Base-by-base conservation (phyloP, 2,797 vertebrate genomes). In the Cheirogaleus major region DNA sequence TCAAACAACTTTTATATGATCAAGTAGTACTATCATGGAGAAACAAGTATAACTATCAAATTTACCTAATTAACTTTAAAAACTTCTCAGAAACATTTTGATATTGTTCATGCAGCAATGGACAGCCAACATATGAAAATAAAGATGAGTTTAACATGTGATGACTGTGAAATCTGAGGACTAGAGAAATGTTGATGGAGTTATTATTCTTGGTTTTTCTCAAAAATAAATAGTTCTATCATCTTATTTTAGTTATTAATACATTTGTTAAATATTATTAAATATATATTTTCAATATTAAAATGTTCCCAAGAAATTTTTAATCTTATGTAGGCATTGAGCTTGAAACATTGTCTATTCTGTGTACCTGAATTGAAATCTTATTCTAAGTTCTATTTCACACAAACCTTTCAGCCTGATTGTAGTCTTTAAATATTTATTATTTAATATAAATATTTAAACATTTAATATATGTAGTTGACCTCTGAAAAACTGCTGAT, bases 391-490 rank as follows among this genome's bases (percentile, higher is more conserved):
- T 57, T 87, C 35, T 61, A 22, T 89, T 59, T 95, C 82, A 57
- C 17, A 38, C 4, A 80, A 27, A 81, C 2, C 15, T 76, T 95
- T 88, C 50, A 93, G 89, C 85, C 22, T 55, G 27, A 82, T 50
- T 88, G 38, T 82, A 93, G 27, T 86, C 13, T 86, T 98, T 93
- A 97, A 97, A 95, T 96, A 97, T 97, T 97, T 93, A 97, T 83
- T 69, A 65, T 5, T 70, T 94, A 59, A 92, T 61, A 96, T 97
- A 97, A 97, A 96, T 97, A 97, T 95, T 97, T 97, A 91, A 97
- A 59, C 52, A 76, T 91, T 96, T 97, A 97, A 97, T 97, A 94
- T 76, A 95, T 17, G 57, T 83, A 94, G 61, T 63, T 95, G 57
- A 93, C 65, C 93, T 95, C 73, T 72, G 78, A 93, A 93, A 91